Conservation (phyloP, 1,140 invertebrate species). For the Nephotettix cincticeps region DNA sequence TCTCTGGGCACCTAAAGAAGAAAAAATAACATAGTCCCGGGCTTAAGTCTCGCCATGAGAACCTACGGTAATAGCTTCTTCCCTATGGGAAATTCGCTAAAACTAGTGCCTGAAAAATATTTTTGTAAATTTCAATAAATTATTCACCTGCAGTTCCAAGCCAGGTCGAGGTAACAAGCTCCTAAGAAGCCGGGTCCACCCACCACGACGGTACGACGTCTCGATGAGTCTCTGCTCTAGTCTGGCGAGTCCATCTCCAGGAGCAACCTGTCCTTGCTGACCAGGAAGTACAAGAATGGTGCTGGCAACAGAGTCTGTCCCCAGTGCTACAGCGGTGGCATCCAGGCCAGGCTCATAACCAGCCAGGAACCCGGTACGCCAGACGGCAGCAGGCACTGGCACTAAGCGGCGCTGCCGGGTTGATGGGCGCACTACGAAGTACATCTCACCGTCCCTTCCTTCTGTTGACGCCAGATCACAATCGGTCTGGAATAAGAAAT, state of each 20-base stretch:
- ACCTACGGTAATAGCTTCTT: too few species aligned
- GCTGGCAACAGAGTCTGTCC: conserved; percentile 66
- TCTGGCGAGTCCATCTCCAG: conserved; percentile 70
- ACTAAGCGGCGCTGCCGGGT: conserved; percentile 74
- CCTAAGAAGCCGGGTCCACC: conserved; percentile 70
- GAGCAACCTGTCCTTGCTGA: conserved; percentile 67
- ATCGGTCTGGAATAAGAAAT: conserved; percentile 62
- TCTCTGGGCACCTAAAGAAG: too few species aligned
- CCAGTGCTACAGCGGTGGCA: conserved; percentile 73
- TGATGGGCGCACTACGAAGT: conserved; percentile 77
- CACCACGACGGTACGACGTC: conserved; percentile 61
- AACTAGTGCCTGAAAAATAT: too few species aligned
- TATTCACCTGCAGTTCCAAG: conserved; percentile 63
- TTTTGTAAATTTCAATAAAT: too few species aligned
- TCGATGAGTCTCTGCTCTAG: conserved; percentile 67
- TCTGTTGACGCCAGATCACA: conserved; percentile 65
- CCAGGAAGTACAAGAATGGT: conserved; percentile 78
- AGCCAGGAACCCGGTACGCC: conserved; percentile 70
- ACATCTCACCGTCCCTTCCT: conserved; percentile 77
- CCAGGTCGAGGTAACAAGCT: conserved; percentile 68
- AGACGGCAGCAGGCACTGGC: conserved; percentile 77
- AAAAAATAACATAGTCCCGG: too few species aligned
- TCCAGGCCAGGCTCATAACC: conserved; percentile 80
- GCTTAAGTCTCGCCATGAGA: too few species aligned
- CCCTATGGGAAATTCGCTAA: too few species aligned